These are phyloP conservation scores for Oncopodura yosiiana DNA, from an alignment of 1,140 invertebrate genomes.

Conservation along the genomic window DNA sequence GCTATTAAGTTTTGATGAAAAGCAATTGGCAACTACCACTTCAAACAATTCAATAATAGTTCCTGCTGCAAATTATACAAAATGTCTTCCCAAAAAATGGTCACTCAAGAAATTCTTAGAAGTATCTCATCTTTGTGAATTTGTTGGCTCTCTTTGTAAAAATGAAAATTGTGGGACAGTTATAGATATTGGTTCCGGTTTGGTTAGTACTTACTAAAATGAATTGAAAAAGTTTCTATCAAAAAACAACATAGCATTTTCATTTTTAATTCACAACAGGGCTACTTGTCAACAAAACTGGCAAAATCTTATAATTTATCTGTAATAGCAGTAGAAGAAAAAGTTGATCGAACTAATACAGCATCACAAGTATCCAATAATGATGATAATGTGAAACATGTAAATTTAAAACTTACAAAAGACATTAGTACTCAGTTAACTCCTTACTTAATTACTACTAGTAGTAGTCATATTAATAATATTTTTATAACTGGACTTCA, in stretches of 20 bases:
- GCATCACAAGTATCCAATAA: slow-evolving; percentile 49
- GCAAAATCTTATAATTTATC: slow-evolving; percentile 44
- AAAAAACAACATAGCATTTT: neutral
- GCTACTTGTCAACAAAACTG: slow-evolving; percentile 21
- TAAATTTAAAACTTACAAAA: slow-evolving; percentile 42
- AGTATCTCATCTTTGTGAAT: slow-evolving; percentile 10
- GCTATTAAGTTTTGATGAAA: neutral
- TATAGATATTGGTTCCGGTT: slow-evolving; percentile 17
- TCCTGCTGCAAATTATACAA: neutral
- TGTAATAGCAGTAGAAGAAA: slow-evolving; percentile 64
- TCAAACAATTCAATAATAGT: neutral
- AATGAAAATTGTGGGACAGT: slow-evolving; percentile 7
- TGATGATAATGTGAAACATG: slow-evolving; percentile 47
- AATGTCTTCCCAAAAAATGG: slow-evolving; percentile 11
- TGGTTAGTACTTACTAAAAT: neutral
- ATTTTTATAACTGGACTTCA: slow-evolving; percentile 60
- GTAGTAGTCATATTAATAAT: too few species aligned
- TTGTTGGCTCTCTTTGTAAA: slow-evolving; percentile 13
- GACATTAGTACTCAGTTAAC: slow-evolving; percentile 7
- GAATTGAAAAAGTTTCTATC: neutral
- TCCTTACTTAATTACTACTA: neutral
- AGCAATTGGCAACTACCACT: neutral
- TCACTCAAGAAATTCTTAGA: slow-evolving; percentile 15
- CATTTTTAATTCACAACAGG: slow-evolving; percentile 18
- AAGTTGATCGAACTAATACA: slow-evolving; percentile 49